Evolutionary conservation across 2,888 invertebrate species (phyloP), one percentile per base, ranked within the genome.

Genomic region (Disparrhopalites patrizii): DNA sequence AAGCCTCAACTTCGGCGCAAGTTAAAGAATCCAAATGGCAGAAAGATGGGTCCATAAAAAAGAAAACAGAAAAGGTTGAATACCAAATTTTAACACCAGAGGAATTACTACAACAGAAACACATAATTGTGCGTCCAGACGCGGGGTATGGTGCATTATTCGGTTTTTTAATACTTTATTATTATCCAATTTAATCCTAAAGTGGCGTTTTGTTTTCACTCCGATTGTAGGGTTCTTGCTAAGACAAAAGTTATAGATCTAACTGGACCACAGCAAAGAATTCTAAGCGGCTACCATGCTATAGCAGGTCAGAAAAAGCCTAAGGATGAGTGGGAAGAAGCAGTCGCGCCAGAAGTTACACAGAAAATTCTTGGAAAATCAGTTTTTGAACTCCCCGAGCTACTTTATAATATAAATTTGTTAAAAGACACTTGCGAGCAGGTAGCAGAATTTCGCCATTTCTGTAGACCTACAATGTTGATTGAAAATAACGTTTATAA

Each of bases 171-270:
- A 25, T 51, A 54, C 30, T 20, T 28, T 23, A 28, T 28, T n/a
- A 7, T 23, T 10, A 10, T 27, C 15, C n/a, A 43, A 47, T 47
- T 20, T 40, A 40, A 40, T 10, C 15, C 18, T 40, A 40, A 40
- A 4, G 18, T 27, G 4, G 30, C 27, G 50, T 58, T 51, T 31
- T 8, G 50, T 57, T 30, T 58, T 25, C n/a, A n/a, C n/a, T n/a
- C n/a, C n/a, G 13, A 27, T 58, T 30, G 33, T 25, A 67, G 67
- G n/a, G 50, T 51, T 0, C 80, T 93, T 57, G 86, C 88, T 33
- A 91, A 91, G 79, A 94, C 95, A 47, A 97, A 97, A 75, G 97
- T 99, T 13, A 98, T 99, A 71, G 99, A 99, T 80, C 93, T 99
- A 94, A 98, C 98, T 7, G 98, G 98, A 0, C 92, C 91, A 0